Base-by-base conservation (phyloP, 2,888 invertebrate genomes). In the Coelogynopora nodosa region DNA sequence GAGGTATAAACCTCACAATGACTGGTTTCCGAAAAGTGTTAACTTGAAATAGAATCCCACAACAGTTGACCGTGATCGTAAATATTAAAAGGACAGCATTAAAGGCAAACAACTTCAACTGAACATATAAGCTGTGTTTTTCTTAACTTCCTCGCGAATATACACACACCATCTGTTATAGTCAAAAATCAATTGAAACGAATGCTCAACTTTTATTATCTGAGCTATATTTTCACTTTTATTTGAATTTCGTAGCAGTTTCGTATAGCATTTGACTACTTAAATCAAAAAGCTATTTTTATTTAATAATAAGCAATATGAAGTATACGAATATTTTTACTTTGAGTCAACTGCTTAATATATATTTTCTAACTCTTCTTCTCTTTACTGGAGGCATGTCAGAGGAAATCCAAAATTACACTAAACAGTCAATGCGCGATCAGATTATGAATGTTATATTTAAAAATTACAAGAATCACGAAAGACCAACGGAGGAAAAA, bases 401-500 rank as follows among this genome's bases (percentile, higher is more conserved):
- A 18, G 10, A 49, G 18, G 49, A 49, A 18, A 18, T 49, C 49
- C 49, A 18, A 13, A 49, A 49, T 18, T 49, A 49, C 49, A 49
- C 49, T 13, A 5, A 49, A 18, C 49, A 5, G 49, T 49, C 49
- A 18, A 18, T 49, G 49, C 49, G 49, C 18, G 84, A 84, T 31
- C 84, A 67, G 26, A 84, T 84, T 13, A 67, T 84, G 31, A 31
- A 84, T 0, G n/a, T 0, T 0, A 84, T 84, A 0, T 74, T 82
- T 31, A 80, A 10, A 49, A 5, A 13, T 49, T 87, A 87, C 67
- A 87, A 87, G 29, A 87, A 29, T 26, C 87, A 87, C 31, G 85
- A 87, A 74, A n/a, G 87, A 30, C 87, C 87, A 0, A 67, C 85
- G 30, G 87, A 87, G 87, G 86, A 87, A 87, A 23, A n/a, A 29